These are phyloP conservation scores for Fistularia tabacaria DNA, from an alignment of 2,797 vertebrate species.

Conservation along the genomic window DNA sequence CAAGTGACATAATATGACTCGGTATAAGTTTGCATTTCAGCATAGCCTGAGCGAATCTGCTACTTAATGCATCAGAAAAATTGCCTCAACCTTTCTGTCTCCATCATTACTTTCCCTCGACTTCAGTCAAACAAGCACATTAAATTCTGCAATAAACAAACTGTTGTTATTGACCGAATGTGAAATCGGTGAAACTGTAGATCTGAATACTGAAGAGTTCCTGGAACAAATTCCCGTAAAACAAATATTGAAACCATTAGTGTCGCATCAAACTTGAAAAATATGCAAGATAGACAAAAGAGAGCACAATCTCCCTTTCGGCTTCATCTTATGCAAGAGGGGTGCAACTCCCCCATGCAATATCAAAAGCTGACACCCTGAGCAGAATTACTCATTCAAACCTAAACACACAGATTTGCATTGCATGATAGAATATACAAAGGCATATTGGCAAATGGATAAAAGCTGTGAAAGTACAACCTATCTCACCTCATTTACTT, in stretches of 20 bases:
- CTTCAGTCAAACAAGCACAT: constrained; percentile 42
- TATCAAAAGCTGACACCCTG: constrained; percentile 6
- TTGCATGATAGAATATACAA: constrained; percentile 9
- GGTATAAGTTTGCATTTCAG: constrained; percentile 6
- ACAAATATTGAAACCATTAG: too few species aligned
- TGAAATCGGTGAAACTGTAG: too few species aligned
- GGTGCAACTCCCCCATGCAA: not conserved
- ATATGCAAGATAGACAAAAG: not conserved
- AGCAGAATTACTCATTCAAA: not conserved
- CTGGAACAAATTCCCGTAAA: too few species aligned
- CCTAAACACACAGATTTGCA: constrained; percentile 5
- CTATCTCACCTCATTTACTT: constrained; percentile 26
- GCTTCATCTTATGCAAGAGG: too few species aligned
- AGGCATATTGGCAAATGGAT: constrained; percentile 10
- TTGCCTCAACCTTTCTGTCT: constrained; percentile 22
- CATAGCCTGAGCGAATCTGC: constrained; percentile 1
- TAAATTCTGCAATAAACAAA: constrained; percentile 44
- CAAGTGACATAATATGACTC: too few species aligned
- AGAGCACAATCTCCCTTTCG: too few species aligned
- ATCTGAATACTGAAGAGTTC: too few species aligned
- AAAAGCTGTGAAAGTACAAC: constrained; percentile 9
- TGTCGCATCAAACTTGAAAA: not conserved
- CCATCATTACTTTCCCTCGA: constrained; percentile 39
- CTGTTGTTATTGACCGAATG: too few species aligned
- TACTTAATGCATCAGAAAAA: constrained; percentile 51